Evolutionary conservation across 2,113 vertebrate species (phyloP), one percentile per base, ranked within the genome.

Genomic region (Chamaetylas fuelleborni): DNA sequence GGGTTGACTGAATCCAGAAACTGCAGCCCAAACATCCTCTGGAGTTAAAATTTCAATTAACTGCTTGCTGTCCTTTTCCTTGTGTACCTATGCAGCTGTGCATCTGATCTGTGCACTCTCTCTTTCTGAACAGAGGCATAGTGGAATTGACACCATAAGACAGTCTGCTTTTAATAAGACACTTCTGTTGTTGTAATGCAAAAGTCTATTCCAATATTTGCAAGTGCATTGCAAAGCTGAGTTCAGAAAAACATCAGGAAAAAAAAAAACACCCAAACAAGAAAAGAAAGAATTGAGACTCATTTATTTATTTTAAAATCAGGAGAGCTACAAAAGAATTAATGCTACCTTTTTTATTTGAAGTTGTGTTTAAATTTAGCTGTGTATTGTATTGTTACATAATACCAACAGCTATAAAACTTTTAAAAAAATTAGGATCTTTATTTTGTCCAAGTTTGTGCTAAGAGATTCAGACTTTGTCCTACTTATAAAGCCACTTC

Each of bases 401-500:
- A 97, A 97, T 61, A 71, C 3, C 43, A 91, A 86, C 66, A 70
- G 18, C 40, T 83, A 45, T 70, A 74, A 92, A 88, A 88, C 14
- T 78, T 64, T 28, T 8, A n/a, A 48, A 66, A 56, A 62, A 58
- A 58, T 5, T 56, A 61, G 19, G 12, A 74, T 66, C 45, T 57
- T 74, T 84, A 93, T 93, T 97, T 77, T 71, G 38, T 62, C 50
- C 71, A 82, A 92, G 78, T 88, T 95, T 91, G 33, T 95, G 86
- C 51, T 76, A 33, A 92, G 70, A 88, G 45, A 90, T 77, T 94
- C 97, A 91, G 87, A 96, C 93, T 86, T 92, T 73, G 95, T 83
- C 96, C 96, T 96, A 97, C 71, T 97, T 97, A 90, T 71, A 90
- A 87, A 93, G 38, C 45, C 38, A 90, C 81, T 92, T 92, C 80